A percentile compares a stretch with the other conserved stretches of the same genome.
phyloP scores from a whole-genome alignment of 2,113 vertebrate genomes.

The Elephas maximus region DNA sequence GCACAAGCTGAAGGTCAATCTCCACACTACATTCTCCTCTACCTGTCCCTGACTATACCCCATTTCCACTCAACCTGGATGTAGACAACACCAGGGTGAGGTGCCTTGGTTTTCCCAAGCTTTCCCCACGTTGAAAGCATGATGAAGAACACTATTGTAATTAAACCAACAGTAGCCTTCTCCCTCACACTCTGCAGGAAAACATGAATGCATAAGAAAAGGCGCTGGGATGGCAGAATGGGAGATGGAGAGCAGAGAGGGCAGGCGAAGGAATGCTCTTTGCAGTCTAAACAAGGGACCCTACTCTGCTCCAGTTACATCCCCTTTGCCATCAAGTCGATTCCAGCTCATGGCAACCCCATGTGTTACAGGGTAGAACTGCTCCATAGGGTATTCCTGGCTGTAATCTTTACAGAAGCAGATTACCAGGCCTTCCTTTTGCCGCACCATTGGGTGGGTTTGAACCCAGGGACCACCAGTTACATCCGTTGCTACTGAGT shows the following conservation, averaged over 20 bases:
- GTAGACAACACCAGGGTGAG: constrained; percentile 72
- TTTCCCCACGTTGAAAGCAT: constrained; percentile 73
- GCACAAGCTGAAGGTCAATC: background rate
- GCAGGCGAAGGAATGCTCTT: background rate
- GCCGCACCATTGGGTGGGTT: background rate
- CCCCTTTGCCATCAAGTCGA: background rate
- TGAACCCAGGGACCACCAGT: background rate
- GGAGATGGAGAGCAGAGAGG: background rate
- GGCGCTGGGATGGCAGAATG: background rate
- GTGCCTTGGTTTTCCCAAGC: constrained; percentile 73
- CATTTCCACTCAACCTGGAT: constrained; percentile 58
- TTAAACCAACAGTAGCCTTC: constrained; percentile 82
- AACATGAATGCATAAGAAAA: constrained; percentile 64
- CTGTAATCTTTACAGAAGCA: background rate
- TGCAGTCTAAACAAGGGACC: background rate
- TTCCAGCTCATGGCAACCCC: background rate
- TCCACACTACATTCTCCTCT: constrained; percentile 5
- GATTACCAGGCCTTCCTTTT: background rate
- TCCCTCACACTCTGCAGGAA: constrained; percentile 55
- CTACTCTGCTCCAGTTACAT: background rate
- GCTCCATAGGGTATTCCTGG: no score
- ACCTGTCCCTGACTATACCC: background rate
- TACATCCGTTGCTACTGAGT: background rate
- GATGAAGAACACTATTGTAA: constrained; percentile 76
- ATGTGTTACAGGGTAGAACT: no score